Conservation (phyloP, 2,888 invertebrate genomes). For the Neria commutata region DNA sequence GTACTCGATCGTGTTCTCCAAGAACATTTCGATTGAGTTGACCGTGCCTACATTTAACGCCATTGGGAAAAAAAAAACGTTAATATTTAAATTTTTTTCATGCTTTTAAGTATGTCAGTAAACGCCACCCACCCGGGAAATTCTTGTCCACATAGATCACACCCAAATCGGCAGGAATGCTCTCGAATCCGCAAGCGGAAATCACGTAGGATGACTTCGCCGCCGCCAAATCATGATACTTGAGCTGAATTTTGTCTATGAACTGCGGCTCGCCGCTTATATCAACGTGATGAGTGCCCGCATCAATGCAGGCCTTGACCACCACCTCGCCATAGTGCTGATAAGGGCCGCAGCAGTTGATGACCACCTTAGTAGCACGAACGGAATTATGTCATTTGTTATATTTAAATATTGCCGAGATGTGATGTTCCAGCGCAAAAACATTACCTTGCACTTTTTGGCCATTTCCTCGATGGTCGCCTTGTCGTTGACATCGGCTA, state of each 20-base stretch:
- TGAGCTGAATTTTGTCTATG: constrained; percentile 28
- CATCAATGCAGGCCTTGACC: constrained; percentile 31
- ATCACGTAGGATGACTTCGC: constrained; percentile 27
- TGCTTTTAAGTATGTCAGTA: no score
- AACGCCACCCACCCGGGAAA: constrained; percentile 26
- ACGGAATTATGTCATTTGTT: not conserved
- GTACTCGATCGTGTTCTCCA: constrained; percentile 25
- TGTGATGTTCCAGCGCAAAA: no score
- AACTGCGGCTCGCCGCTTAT: constrained; percentile 34
- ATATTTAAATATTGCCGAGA: not conserved
- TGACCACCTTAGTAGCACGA: constrained; percentile 24
- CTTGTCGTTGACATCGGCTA: constrained; percentile 31
- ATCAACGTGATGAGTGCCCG: constrained; percentile 35
- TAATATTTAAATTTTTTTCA: no score
- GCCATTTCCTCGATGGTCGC: constrained; percentile 30
- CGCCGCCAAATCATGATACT: constrained; percentile 31
- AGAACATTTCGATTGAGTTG: constrained; percentile 33
- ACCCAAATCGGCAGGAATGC: constrained; percentile 34
- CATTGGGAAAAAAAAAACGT: not conserved
- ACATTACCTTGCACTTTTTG: constrained; percentile 29
- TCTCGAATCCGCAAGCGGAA: constrained; percentile 31
- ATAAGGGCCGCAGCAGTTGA: constrained; percentile 36
- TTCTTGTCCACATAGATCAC: constrained; percentile 28
- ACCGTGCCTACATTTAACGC: constrained; percentile 27
- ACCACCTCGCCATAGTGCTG: constrained; percentile 32